Evolutionary conservation across 2,888 invertebrate species (phyloP), one percentile per base, ranked within the genome.

Genomic region (Orthonevra nobilis): DNA sequence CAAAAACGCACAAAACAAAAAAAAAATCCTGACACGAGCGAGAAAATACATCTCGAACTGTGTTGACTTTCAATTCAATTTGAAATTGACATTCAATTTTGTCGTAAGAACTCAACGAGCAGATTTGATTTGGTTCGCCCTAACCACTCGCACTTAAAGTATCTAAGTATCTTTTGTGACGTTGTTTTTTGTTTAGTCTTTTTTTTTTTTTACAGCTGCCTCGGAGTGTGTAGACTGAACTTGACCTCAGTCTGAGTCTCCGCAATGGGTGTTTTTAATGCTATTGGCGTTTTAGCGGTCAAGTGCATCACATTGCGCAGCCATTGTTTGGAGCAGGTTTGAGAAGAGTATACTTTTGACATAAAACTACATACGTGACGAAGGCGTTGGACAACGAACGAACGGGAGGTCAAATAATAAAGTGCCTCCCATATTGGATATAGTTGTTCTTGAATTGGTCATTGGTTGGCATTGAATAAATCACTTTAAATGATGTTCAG

Each of bases 11-110:
- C n/a, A 7, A 4, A 1, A 17, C 17, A 42, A 46, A 6, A 26
- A 56, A 28, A 42, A 50, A n/a, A n/a, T n/a, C n/a, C n/a, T n/a
- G n/a, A n/a, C n/a, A n/a, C n/a, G n/a, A n/a, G n/a, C n/a, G n/a
- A 56, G 6, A 48, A 32, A 56, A 64, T 34, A 2, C 64, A 38
- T 58, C 38, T 66, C 54, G 72, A 77, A 42, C 40, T 20, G 52
- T 72, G 54, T 77, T 77, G 77, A 77, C 70, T 72, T 72, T 72
- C 54, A 70, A 77, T 77, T 77, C 64, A 72, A 77, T 77, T 52
- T 70, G 36, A 70, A 64, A 70, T 77, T 77, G 77, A 70, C 77
- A 70, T 77, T 77, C 58, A 77, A 77, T 77, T 77, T 72, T 40
- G 64, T 66, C 72, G 40, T 50, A 30, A 63, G 64, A 44, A 58